Base-by-base conservation (phyloP, 2,888 invertebrate genomes). In the Papilio demoleus region DNA sequence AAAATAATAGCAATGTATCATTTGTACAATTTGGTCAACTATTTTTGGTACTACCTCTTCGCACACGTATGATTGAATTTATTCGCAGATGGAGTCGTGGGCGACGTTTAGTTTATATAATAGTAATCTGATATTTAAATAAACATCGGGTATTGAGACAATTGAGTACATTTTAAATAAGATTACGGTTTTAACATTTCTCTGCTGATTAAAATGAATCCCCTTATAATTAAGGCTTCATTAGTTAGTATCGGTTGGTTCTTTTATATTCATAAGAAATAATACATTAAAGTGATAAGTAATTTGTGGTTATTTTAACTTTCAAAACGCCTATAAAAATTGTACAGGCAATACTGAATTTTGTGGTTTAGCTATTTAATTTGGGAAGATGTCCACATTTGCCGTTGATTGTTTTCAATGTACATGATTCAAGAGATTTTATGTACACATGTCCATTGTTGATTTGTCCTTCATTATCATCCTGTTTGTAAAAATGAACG, bases 131-230 rank as follows among this genome's bases (percentile, higher is more conserved):
- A 59, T 6, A 36, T 38, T 56, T 58, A 65, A 65, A 65, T 31
- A 58, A 65, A 65, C 31, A 27, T 24, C 9, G 6, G 14, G 53
- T 22, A 56, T n/a, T 38, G 19, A 58, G n/a, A 36, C n/a, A 14
- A 11, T 31, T 17, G 38, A 27, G 36, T 60, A 38, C 50, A 59
- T 56, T 27, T 67, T 62, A 19, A 67, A 67, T 42, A 1, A 42
- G 62, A 67, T 67, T 67, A 56, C 53, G 31, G 56, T 56, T 31
- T 67, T 56, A 67, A 19, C 31, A 14, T 47, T 63, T 62, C 31
- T 31, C 42, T 62, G 19, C 34, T 22, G 56, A 67, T 62, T 56
- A 24, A 53, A 53, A 67, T 19, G n/a, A 67, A 61, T 42, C 62
- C 34, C 24, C 22, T 67, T 61, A 62, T 62, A 62, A 61, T 42